Evolutionary conservation across 2,888 invertebrate genomes (phyloP), one percentile per base, ranked within the genome.

Genomic region (Pseudococcus viburni): DNA sequence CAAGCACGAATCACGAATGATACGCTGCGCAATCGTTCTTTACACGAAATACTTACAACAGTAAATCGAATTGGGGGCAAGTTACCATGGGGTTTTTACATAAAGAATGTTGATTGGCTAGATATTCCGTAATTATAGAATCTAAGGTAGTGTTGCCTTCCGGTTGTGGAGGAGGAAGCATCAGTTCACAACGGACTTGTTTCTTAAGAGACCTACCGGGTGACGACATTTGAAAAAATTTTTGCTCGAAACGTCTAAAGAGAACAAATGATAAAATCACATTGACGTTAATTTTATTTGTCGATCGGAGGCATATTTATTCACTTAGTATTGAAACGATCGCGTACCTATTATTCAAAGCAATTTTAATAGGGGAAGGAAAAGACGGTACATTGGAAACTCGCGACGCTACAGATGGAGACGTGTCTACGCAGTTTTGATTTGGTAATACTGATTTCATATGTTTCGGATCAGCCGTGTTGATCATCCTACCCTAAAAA

Each of bases 61-160:
- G 97, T 59, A 99, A 93, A 91, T 98, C 97, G 91, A 99, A 99
- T 91, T 97, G 97, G 0, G 99, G 99, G 92, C 99, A 99, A 0
- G 98, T 98, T 51, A 97, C 96, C 93, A 99, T 98, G 0, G 99
- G 99, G 92, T 99, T 98, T 92, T 96, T 97, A 93, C 99, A 99
- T 9, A 97, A 93, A n/a, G 98, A 96, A 92, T 99, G 99, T 92
- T 99, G 99, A 92, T 98, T 98, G 90, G 98, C 96, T 87, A 99
- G 93, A 92, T 99, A 99, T 92, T 99, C 98, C 0, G 97, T 98
- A 90, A 99, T 97, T 91, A 99, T 98, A 77, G 96, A 96, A 92
- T 98, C 96, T 39, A 99, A 93, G 0, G 96, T 95, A 88, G 95
- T 94, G 9, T 94, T 91, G 17, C 88, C 86, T 83, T 88, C 88